A percentile compares a stretch with the other conserved stretches of the same genome.
phyloP scores from a whole-genome alignment of 1,140 invertebrate species.

The Asobara japonica region DNA sequence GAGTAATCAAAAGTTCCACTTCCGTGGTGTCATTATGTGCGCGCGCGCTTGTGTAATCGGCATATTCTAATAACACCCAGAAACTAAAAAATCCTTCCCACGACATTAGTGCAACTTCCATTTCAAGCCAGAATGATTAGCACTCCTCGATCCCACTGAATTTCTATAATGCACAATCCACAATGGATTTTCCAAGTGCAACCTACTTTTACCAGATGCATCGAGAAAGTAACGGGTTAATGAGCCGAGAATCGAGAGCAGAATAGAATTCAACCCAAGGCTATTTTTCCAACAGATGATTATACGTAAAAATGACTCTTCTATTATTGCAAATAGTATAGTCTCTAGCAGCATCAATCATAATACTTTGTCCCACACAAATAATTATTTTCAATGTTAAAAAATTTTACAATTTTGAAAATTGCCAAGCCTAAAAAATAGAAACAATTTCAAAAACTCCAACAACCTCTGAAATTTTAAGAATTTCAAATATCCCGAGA shows the following conservation, averaged over 20 bases:
- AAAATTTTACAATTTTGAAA: too few relatives aligned
- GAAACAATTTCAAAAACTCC: too few relatives aligned
- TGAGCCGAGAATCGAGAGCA: conserved; percentile 21
- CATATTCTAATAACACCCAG: too few relatives aligned
- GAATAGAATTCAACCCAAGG: conserved; percentile 20
- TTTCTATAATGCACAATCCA: conserved; percentile 8
- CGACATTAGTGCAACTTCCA: background rate
- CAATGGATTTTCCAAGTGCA: conserved; percentile 24
- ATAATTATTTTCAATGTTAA: conserved; percentile 32
- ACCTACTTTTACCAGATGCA: conserved; percentile 30
- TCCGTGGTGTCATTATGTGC: too few relatives aligned
- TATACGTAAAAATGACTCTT: background rate
- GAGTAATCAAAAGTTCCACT: too few relatives aligned
- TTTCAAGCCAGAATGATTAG: conserved; percentile 18
- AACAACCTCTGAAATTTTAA: too few relatives aligned
- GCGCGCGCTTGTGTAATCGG: too few relatives aligned
- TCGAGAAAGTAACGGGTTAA: conserved; percentile 28
- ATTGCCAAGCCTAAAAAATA: too few relatives aligned
- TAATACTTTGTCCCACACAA: conserved; percentile 26
- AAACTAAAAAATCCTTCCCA: background rate
- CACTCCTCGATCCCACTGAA: background rate
- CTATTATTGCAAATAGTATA: background rate
- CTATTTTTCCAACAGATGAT: background rate
- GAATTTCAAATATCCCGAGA: too few relatives aligned
- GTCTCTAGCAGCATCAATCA: background rate